Evolutionary conservation across 2,113 vertebrate species (phyloP).

Genomic region (Amazona vittata): DNA sequence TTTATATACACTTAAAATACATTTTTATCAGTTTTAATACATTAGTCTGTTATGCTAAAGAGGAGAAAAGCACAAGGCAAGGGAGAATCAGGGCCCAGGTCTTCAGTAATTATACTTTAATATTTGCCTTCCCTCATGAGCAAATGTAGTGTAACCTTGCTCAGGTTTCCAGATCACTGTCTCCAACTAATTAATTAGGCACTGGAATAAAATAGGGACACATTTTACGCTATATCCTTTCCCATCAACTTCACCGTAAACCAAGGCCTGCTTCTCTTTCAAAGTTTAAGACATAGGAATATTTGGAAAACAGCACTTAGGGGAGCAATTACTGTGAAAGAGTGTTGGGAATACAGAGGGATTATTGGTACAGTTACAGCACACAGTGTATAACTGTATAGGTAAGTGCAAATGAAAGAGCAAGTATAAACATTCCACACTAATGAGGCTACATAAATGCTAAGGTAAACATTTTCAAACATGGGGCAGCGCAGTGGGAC

Average conservation of each 20-base stretch:
- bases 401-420: not conserved
- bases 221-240: not conserved
- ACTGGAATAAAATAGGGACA: not conserved
- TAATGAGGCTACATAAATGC: constrained; percentile 21
- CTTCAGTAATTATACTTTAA: not conserved
- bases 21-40: not conserved
- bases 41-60: not conserved
- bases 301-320: not conserved
- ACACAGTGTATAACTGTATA: not conserved
- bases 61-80: not conserved
- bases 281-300: not conserved
- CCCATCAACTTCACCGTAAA: not conserved
- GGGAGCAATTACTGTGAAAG: not conserved
- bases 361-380: not conserved
- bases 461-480: constrained; percentile 14
- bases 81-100: not conserved
- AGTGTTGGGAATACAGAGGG: not conserved
- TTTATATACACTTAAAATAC: not conserved
- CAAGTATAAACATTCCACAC: not conserved
- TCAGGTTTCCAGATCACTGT: not conserved
- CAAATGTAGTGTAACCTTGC: not conserved
- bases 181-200: not conserved
- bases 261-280: not conserved
- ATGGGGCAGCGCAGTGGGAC: not conserved
- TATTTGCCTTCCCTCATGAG: not conserved